A percentile compares a stretch with the other conserved stretches of the same genome.
Conservation (phyloP, 2,888 invertebrate species). For the Rhagonycha fulva region DNA sequence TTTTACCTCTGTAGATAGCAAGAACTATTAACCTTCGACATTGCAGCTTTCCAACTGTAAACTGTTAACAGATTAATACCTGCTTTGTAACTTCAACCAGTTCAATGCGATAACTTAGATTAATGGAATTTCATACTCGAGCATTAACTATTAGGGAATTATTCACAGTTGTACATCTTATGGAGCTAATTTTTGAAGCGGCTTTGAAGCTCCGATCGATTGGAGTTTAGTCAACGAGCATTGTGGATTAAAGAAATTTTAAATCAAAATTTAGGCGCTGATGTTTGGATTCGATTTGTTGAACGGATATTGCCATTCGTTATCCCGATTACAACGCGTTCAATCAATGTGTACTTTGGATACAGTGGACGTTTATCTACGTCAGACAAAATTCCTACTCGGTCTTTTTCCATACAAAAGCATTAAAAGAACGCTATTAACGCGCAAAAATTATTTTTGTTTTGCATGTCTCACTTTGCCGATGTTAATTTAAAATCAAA, state of each 20-base stretch:
- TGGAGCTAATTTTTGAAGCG: not conserved
- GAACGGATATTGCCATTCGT: constrained; percentile 50
- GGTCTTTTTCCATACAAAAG: constrained; percentile 5
- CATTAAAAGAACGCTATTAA: not conserved
- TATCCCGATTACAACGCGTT: constrained; percentile 48
- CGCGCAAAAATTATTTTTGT: not conserved
- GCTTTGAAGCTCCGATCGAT: not conserved
- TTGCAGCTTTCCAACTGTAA: constrained; percentile 33
- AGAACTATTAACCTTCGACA: constrained; percentile 40
- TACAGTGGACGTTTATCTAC: constrained; percentile 27
- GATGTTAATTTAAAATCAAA: not conserved
- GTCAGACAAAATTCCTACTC: constrained; percentile 16
- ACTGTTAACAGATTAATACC: constrained; percentile 46
- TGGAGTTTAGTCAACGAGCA: not conserved
- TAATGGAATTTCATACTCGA: not conserved
- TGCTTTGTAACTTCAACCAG: constrained; percentile 32
- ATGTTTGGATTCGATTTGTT: constrained; percentile 48
- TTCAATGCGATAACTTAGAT: constrained; percentile 9
- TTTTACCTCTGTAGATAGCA: constrained; percentile 34
- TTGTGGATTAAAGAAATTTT: not conserved
- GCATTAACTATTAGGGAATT: not conserved
- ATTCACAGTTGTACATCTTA: not conserved
- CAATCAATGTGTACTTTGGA: constrained; percentile 39
- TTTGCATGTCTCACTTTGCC: not conserved
- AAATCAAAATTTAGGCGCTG: constrained; percentile 15